phyloP scores from a whole-genome alignment of 1,140 invertebrate species.

The Drosophila tristis region DNA sequence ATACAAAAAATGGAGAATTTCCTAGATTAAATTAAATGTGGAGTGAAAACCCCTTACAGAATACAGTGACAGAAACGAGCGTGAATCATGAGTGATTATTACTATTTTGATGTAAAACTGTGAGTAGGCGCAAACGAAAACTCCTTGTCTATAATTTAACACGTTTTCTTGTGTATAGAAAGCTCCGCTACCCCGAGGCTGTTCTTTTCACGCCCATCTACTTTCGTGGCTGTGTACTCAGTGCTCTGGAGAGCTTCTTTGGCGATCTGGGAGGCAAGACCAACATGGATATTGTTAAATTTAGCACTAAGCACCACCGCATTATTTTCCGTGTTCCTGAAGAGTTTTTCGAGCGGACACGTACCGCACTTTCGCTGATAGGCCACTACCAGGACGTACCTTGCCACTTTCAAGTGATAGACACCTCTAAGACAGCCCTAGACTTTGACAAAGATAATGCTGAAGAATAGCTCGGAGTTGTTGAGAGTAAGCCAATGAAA shows the following conservation, averaged over 20 bases:
- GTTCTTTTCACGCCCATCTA: conserved; percentile 84
- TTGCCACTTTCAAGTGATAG: conserved; percentile 86
- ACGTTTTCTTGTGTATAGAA: conserved; percentile 74
- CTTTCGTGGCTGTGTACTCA: conserved; percentile 86
- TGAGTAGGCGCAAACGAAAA: conserved; percentile 22
- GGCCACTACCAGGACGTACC: conserved; percentile 85
- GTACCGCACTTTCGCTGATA: conserved; percentile 86
- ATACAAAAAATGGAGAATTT: background rate
- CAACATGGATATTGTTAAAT: conserved; percentile 87
- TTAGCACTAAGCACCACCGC: conserved; percentile 83
- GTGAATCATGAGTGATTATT: conserved; percentile 41
- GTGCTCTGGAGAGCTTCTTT: conserved; percentile 86
- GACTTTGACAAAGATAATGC: conserved; percentile 55
- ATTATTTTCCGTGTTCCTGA: conserved; percentile 86
- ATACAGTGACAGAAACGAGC: background rate
- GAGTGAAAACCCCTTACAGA: background rate
- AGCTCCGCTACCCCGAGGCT: conserved; percentile 81
- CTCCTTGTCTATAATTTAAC: too few relatives aligned
- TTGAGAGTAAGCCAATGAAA: conserved; percentile 15
- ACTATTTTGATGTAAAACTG: conserved; percentile 65
- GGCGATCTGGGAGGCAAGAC: conserved; percentile 86
- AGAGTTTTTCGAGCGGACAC: conserved; percentile 85
- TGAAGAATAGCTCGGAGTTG: background rate
- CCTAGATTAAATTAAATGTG: conserved; percentile 5
- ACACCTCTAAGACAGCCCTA: conserved; percentile 81